A percentile compares a stretch with the other conserved stretches of the same genome.
phyloP scores from a whole-genome alignment of 2,797 vertebrate genomes.

The Heterohyrax brucei region DNA sequence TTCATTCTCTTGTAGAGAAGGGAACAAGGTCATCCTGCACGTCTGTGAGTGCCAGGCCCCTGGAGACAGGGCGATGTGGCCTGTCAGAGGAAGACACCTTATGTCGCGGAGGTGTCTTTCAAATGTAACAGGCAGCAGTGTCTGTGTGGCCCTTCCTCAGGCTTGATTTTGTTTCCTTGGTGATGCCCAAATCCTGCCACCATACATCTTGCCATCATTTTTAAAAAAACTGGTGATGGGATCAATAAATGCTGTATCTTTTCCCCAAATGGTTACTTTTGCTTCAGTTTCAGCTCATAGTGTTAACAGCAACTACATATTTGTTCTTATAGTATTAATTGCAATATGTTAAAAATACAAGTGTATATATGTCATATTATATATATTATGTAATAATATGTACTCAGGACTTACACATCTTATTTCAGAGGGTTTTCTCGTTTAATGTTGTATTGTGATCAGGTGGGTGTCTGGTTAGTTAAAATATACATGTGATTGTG shows the following conservation, averaged over 20 bases:
- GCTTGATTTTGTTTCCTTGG: slow-evolving; percentile 38
- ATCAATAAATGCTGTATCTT: not conserved
- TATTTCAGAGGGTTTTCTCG: not conserved
- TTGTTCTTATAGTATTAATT: slow-evolving; percentile 62
- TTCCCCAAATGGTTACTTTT: not conserved
- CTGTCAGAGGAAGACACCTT: not conserved
- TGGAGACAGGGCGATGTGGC: not conserved
- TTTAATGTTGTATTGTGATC: not conserved
- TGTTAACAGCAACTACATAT: not conserved
- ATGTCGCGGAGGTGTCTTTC: not conserved
- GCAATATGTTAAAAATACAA: not conserved
- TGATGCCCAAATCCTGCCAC: not conserved
- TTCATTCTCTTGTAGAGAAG: slow-evolving; percentile 22
- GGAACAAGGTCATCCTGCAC: not conserved
- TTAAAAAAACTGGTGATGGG: not conserved
- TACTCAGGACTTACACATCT: slow-evolving; percentile 75
- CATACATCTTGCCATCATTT: not conserved
- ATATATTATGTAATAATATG: slow-evolving; percentile 74
- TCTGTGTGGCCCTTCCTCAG: not conserved
- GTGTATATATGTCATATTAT: not conserved
- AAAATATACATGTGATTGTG: slow-evolving; percentile 67
- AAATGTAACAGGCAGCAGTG: not conserved
- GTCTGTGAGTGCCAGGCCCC: not conserved
- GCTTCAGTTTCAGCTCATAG: slow-evolving; percentile 33
- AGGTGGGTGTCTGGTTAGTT: not conserved